Conservation (phyloP, 1,140 invertebrate genomes). For the Cotesia chilonis region DNA sequence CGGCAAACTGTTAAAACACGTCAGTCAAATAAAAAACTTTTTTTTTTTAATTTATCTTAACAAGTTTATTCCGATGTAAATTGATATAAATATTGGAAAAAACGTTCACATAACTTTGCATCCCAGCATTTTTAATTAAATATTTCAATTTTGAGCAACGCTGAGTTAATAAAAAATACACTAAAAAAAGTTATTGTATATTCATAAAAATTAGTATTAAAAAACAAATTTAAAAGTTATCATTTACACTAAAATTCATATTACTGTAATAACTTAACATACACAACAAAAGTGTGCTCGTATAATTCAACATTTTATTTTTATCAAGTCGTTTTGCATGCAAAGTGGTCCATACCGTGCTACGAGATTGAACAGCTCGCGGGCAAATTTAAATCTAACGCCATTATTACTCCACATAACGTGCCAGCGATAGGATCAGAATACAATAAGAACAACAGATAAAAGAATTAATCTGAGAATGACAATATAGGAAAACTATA, state of each 20-base stretch:
- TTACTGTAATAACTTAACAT: constrained; percentile 6
- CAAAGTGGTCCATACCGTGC: constrained; percentile 27
- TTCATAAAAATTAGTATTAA: background rate
- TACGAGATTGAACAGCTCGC: constrained; percentile 23
- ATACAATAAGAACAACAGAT: background rate
- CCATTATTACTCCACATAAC: constrained; percentile 27
- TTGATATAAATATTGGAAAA: background rate
- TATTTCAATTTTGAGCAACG: too few relatives aligned
- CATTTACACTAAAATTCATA: constrained; percentile 8
- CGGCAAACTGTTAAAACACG: constrained; percentile 1
- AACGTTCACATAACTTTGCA: background rate
- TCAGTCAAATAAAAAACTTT: constrained; percentile 16
- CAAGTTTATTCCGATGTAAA: background rate
- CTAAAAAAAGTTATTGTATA: background rate
- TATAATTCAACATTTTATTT: constrained; percentile 17
- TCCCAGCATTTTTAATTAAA: too few relatives aligned
- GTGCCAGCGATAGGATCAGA: constrained; percentile 16
- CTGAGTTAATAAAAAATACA: background rate
- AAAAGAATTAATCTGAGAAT: constrained; percentile 2
- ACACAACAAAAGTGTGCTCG: constrained; percentile 1
- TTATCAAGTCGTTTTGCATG: constrained; percentile 25
- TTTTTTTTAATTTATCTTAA: background rate
- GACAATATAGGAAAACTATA: background rate
- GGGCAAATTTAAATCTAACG: constrained; percentile 20
- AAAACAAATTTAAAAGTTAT: constrained; percentile 16